These are phyloP conservation scores for Gymnosoma rotundatum DNA, from an alignment of 2,888 invertebrate genomes.

Conservation along the genomic window DNA sequence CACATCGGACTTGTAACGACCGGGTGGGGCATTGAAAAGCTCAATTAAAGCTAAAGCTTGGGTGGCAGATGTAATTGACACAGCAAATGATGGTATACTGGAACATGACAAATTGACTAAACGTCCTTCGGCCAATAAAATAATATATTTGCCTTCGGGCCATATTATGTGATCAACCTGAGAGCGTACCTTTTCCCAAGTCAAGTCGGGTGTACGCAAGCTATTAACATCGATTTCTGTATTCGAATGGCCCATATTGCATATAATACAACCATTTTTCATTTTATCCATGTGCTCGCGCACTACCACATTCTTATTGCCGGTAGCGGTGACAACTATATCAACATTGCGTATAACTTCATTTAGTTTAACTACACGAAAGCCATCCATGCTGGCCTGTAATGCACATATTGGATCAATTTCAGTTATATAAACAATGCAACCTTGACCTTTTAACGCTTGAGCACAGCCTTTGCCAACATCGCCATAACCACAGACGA, in stretches of 20 bases:
- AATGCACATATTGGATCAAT: slow-evolving; percentile 99
- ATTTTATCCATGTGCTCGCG: slow-evolving; percentile 98
- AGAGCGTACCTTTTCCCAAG: slow-evolving; percentile 98
- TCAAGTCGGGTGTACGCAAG: slow-evolving; percentile 94
- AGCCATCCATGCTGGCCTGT: slow-evolving; percentile 98
- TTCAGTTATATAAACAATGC: slow-evolving; percentile 94
- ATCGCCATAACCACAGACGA: slow-evolving; percentile 98
- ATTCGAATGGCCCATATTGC: slow-evolving; percentile 99
- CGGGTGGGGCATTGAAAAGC: slow-evolving; percentile 96
- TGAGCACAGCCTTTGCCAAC: slow-evolving; percentile 98
- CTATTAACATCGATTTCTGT: slow-evolving; percentile 97
- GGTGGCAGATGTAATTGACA: slow-evolving; percentile 98
- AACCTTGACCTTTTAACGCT: slow-evolving; percentile 96
- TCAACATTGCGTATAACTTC: slow-evolving; percentile 97
- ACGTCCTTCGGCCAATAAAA: slow-evolving; percentile 96
- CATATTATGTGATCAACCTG: slow-evolving; percentile 99
- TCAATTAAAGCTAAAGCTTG: slow-evolving; percentile 98
- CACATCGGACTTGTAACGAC: slow-evolving; percentile 98
- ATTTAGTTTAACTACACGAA: slow-evolving; percentile 95
- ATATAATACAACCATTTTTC: slow-evolving; percentile 97
- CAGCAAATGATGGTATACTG: slow-evolving; percentile 98
- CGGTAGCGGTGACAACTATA: slow-evolving; percentile 98
- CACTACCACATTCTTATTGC: slow-evolving; percentile 97
- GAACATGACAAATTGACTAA: slow-evolving; percentile 98
- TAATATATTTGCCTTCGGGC: slow-evolving; percentile 98